A percentile compares a stretch with the other conserved stretches of the same genome.
Evolutionary conservation across 1,140 invertebrate genomes (phyloP).

Genomic region (Euborellia annulipes): DNA sequence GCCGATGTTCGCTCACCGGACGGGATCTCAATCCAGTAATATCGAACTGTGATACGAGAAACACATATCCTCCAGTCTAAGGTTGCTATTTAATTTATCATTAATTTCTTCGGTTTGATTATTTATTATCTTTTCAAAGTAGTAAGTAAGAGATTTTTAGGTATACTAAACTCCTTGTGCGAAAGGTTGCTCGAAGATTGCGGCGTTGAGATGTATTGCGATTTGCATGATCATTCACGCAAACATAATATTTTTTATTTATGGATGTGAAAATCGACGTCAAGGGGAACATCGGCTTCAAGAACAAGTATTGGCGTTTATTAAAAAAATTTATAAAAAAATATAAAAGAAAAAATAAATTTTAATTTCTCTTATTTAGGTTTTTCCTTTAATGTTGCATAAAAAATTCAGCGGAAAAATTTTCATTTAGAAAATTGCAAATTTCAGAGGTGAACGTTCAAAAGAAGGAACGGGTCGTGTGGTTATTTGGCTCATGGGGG

Average conservation of each 20-base stretch:
- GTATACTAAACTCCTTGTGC: slow-evolving; percentile 18
- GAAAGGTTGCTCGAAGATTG: slow-evolving; percentile 81
- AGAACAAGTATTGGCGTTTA: too few relatives aligned
- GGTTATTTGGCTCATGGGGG: slow-evolving; percentile 84
- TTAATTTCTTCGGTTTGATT: too few relatives aligned
- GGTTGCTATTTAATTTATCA: too few relatives aligned
- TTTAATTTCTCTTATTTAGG: too few relatives aligned
- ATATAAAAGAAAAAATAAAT: too few relatives aligned
- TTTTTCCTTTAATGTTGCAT: slow-evolving; percentile 77
- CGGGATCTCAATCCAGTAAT: slow-evolving; percentile 78
- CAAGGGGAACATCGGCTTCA: slow-evolving; percentile 55
- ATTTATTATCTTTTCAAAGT: too few relatives aligned
- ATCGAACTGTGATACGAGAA: slow-evolving; percentile 71
- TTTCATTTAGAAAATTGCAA: slow-evolving; percentile 87
- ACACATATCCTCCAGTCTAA: slow-evolving; percentile 86
- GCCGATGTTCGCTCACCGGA: slow-evolving; percentile 75
- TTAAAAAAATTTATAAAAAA: too few relatives aligned
- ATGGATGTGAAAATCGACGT: slow-evolving; percentile 80
- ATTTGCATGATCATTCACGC: slow-evolving; percentile 80
- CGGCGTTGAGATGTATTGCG: slow-evolving; percentile 84
- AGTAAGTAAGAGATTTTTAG: too few relatives aligned
- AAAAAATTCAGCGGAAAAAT: slow-evolving; percentile 91
- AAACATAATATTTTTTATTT: slow-evolving; percentile 91
- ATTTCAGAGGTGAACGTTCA: slow-evolving; percentile 76
- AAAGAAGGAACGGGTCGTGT: slow-evolving; percentile 88